These are phyloP conservation scores for Nyctibius bracteatus DNA, from an alignment of 2,113 vertebrate genomes.

Conservation along the genomic window DNA sequence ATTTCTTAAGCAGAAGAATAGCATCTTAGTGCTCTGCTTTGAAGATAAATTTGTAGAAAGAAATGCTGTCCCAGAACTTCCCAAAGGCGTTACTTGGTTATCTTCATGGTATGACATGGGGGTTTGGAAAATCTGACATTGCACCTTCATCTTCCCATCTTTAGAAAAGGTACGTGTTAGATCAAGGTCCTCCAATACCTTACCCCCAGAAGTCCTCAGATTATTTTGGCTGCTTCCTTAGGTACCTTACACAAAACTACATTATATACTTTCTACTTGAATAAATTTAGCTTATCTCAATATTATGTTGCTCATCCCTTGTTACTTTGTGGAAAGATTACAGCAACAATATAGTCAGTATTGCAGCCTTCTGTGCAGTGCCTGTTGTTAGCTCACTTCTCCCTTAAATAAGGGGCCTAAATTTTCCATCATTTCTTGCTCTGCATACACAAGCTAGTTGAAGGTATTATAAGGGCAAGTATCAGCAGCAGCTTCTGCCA, in stretches of 20 bases:
- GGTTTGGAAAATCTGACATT: background rate
- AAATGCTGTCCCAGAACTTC: background rate
- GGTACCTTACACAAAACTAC: background rate
- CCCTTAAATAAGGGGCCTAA: background rate
- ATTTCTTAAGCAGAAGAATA: background rate
- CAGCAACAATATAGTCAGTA: background rate
- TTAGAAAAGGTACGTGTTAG: background rate
- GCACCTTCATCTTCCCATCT: background rate
- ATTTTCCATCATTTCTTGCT: background rate
- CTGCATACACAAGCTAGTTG: background rate
- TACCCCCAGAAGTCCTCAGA: background rate
- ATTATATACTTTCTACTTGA: background rate
- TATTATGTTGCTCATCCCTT: background rate
- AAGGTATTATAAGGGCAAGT: background rate
- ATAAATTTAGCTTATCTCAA: background rate
- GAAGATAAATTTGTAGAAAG: background rate
- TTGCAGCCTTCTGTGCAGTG: background rate
- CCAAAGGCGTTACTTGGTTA: background rate
- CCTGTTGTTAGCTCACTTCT: background rate
- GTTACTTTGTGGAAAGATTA: background rate
- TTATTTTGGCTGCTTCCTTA: background rate
- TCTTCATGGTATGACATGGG: background rate
- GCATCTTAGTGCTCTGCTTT: background rate
- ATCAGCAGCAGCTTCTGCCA: background rate
- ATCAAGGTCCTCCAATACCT: background rate